Evolutionary conservation across 2,888 invertebrate species (phyloP).

Genomic region (Ophonus ardosiacus): DNA sequence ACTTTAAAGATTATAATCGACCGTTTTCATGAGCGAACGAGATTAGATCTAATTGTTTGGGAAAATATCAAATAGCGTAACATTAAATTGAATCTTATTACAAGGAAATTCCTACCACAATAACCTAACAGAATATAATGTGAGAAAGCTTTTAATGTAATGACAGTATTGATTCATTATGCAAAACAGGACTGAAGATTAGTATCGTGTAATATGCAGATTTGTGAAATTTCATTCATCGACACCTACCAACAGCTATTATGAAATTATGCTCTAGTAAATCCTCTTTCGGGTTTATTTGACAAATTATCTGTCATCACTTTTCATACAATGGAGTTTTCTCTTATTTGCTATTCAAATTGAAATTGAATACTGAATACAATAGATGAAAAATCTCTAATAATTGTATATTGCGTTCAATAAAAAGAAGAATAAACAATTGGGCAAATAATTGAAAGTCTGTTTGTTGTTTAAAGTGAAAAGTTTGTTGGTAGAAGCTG

Average conservation of each 20-base stretch:
- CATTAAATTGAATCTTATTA: not conserved
- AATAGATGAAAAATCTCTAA: not conserved
- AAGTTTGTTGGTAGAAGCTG: too few species aligned
- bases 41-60: conserved; percentile 20
- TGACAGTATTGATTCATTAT: conserved; percentile 32
- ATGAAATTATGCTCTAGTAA: conserved; percentile 9
- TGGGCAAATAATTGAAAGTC: too few species aligned
- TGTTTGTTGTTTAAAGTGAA: too few species aligned
- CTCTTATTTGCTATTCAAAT: not conserved
- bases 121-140: not conserved
- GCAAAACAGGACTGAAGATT: conserved; percentile 9
- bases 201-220: conserved; percentile 33
- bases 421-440: not conserved
- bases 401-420: not conserved
- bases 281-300: not conserved
- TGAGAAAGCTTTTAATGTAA: conserved; percentile 27
- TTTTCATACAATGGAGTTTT: not conserved
- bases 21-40: not conserved
- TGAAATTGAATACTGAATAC: not conserved
- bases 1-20: not conserved
- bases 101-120: not conserved
- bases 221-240: conserved; percentile 28
- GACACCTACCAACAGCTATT: not conserved
- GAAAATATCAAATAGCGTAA: not conserved
- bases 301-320: conserved; percentile 12